These are phyloP conservation scores for Diploptera punctata DNA, from an alignment of 2,888 invertebrate species.

Conservation along the genomic window DNA sequence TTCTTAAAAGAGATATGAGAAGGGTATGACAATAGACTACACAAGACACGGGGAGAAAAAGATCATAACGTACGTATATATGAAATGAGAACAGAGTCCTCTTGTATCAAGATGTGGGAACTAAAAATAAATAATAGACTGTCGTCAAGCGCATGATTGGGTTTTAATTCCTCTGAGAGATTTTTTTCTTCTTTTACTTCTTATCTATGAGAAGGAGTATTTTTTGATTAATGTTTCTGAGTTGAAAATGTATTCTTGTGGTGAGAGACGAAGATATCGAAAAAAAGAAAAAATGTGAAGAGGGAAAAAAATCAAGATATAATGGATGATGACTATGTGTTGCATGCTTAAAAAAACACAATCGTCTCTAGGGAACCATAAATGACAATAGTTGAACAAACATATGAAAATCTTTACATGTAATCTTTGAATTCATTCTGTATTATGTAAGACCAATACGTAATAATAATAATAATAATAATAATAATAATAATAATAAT, in stretches of 20 bases:
- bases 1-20: background rate
- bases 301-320: background rate
- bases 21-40: constrained; percentile 1
- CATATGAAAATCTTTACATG: too few relatives aligned
- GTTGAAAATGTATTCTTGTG: background rate
- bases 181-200: background rate
- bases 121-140: constrained; percentile 32
- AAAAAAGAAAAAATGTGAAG: background rate
- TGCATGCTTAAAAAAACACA: background rate
- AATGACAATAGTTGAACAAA: background rate
- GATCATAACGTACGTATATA: background rate
- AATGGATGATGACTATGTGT: background rate
- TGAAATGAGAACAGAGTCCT: background rate
- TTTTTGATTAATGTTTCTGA: constrained; percentile 25
- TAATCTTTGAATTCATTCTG: too few relatives aligned
- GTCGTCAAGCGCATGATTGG: constrained; percentile 33
- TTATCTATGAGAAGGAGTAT: constrained; percentile 4
- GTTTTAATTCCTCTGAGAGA: constrained; percentile 34
- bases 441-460: too few relatives aligned
- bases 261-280: background rate
- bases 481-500: too few relatives aligned
- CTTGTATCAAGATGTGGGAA: constrained; percentile 12
- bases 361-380: constrained; percentile 1
- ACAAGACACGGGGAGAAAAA: constrained; percentile 2
- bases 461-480: too few relatives aligned